Evolutionary conservation across 2,113 vertebrate genomes (phyloP).

Genomic region (Sakesphorus luctuosus): DNA sequence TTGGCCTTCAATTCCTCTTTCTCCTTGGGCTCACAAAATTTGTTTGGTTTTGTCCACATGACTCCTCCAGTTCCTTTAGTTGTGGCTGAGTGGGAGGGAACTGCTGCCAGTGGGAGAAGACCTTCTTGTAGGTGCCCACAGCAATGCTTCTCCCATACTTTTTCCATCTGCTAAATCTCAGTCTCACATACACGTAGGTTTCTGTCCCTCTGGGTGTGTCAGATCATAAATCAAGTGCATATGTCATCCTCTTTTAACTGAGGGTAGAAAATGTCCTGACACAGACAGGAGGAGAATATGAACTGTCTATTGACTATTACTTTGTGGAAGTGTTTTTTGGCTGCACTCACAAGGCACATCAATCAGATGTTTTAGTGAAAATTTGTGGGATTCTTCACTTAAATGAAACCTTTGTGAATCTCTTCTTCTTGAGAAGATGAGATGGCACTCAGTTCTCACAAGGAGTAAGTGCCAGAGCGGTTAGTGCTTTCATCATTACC

Average conservation of each 20-base stretch:
- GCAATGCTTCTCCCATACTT: neutral
- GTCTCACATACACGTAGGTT: accelerated
- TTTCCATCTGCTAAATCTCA: neutral
- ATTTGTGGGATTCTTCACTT: neutral
- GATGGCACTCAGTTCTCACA: neutral
- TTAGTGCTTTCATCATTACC: neutral
- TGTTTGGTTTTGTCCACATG: neutral
- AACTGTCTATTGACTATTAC: neutral
- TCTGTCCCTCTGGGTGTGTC: neutral
- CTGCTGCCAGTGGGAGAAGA: neutral
- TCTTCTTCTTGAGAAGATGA: neutral
- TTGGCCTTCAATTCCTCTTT: neutral
- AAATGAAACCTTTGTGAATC: neutral
- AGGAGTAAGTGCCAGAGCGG: neutral
- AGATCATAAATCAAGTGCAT: neutral
- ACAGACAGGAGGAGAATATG: neutral
- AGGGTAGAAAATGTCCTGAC: neutral
- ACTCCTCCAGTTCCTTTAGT: accelerated
- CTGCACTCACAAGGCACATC: neutral
- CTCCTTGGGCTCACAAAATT: neutral
- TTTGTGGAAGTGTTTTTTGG: neutral
- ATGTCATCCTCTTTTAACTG: neutral
- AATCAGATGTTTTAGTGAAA: neutral
- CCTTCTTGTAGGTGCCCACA: neutral
- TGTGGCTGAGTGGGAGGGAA: neutral